phyloP scores from a whole-genome alignment of 1,140 invertebrate species.

The Gerris buenoi region DNA sequence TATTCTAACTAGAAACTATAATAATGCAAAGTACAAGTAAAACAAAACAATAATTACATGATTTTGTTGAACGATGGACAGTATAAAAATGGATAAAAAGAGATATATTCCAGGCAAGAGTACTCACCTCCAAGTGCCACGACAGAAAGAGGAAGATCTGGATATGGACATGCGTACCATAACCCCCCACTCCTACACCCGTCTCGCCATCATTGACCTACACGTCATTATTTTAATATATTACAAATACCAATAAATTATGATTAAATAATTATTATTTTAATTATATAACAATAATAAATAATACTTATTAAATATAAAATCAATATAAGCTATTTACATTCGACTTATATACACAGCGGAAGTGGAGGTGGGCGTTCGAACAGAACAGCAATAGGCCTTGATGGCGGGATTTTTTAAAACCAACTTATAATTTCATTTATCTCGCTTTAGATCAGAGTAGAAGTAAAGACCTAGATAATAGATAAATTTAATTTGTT shows the following conservation, averaged over 20 bases:
- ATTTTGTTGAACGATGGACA: background rate
- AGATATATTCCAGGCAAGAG: slow-evolving; percentile 27
- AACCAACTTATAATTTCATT: no score
- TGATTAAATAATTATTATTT: background rate
- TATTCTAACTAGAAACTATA: no score
- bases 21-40: background rate
- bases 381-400: no score
- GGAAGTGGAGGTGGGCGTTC: no score
- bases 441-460: no score
- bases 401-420: no score
- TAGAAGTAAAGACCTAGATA: no score
- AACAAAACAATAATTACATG: background rate
- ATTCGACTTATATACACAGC: no score
- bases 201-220: background rate
- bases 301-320: no score
- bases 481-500: no score
- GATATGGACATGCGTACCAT: slow-evolving; percentile 31
- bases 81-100: slow-evolving; percentile 20
- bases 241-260: slow-evolving; percentile 2
- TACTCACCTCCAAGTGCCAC: slow-evolving; percentile 40
- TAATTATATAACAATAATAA: no score
- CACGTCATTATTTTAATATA: slow-evolving; percentile 2
- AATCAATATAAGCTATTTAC: no score
- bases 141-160: slow-evolving; percentile 38
- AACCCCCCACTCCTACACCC: slow-evolving; percentile 1